phyloP scores from a whole-genome alignment of 2,888 invertebrate species.

The Eulithis prunata region DNA sequence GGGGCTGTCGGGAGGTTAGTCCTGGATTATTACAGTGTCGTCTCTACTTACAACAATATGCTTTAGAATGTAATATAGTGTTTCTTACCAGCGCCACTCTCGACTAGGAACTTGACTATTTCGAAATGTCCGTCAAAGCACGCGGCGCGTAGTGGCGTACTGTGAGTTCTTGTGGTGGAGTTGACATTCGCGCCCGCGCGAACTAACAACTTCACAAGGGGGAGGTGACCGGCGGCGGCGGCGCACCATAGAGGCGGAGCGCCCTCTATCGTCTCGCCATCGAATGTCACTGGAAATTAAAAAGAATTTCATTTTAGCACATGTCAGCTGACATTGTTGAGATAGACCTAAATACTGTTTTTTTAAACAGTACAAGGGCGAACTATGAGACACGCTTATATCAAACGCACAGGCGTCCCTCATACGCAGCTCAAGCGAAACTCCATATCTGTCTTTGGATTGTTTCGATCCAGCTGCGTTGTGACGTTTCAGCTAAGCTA shows the following conservation, averaged over 20 bases:
- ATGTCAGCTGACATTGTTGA: too few relatives aligned
- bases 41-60: too few relatives aligned
- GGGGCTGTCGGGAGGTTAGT: too few relatives aligned
- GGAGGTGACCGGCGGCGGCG: constrained; percentile 96
- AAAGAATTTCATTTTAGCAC: background rate
- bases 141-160: constrained; percentile 96
- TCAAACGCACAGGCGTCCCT: too few relatives aligned
- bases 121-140: constrained; percentile 98
- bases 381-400: too few relatives aligned
- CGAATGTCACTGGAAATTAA: constrained; percentile 92
- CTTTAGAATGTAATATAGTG: background rate
- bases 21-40: too few relatives aligned
- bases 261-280: constrained; percentile 98
- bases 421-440: too few relatives aligned
- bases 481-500: too few relatives aligned
- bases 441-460: too few relatives aligned
- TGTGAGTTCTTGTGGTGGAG: constrained; percentile 96
- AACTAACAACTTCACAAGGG: constrained; percentile 93
- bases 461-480: too few relatives aligned
- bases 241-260: constrained; percentile 99
- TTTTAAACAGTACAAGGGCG: too few relatives aligned
- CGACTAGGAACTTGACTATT: constrained; percentile 96
- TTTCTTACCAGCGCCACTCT: constrained; percentile 91
- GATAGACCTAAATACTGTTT: too few relatives aligned
- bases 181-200: constrained; percentile 95